Percentiles rank a stretch among this genome's conserved stretches.
These are phyloP conservation scores for Nomada lathburiana DNA, from an alignment of 2,888 invertebrate genomes.

Conservation along the genomic window DNA sequence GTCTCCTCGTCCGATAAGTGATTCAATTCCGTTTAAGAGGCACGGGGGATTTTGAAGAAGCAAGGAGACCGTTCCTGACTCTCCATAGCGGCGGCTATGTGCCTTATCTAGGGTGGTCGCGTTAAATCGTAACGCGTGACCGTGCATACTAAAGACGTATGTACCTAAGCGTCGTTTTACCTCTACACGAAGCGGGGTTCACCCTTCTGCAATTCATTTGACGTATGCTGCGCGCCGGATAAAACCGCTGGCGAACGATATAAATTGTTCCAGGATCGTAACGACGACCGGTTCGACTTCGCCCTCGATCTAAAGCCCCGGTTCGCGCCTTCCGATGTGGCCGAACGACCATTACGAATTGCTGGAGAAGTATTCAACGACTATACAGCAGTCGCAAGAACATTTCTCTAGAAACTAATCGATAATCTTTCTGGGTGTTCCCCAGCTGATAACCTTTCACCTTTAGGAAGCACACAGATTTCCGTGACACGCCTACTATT, in stretches of 20 bases:
- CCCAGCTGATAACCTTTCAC: not conserved
- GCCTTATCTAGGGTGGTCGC: slow-evolving; percentile 80
- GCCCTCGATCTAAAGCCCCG: slow-evolving; percentile 6
- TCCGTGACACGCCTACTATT: not conserved
- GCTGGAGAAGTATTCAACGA: too few relatives aligned
- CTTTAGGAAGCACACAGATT: not conserved
- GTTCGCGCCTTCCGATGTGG: not conserved
- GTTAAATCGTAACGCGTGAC: slow-evolving; percentile 82
- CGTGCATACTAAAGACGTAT: slow-evolving; percentile 77
- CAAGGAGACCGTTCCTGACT: slow-evolving; percentile 44
- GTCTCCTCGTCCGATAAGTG: slow-evolving; percentile 57
- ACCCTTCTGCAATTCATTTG: slow-evolving; percentile 67
- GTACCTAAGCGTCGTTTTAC: slow-evolving; percentile 52
- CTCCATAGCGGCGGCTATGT: slow-evolving; percentile 72
- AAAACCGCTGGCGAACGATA: slow-evolving; percentile 42
- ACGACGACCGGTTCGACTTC: slow-evolving; percentile 32
- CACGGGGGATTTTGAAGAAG: slow-evolving; percentile 63
- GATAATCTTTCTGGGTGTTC: too few relatives aligned
- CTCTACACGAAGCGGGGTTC: slow-evolving; percentile 16
- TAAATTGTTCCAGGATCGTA: slow-evolving; percentile 45
- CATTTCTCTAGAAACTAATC: too few relatives aligned
- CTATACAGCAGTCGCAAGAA: too few relatives aligned
- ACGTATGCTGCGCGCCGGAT: slow-evolving; percentile 65
- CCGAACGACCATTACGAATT: not conserved
- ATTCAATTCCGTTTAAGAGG: slow-evolving; percentile 68